Evolutionary conservation across 2,888 invertebrate genomes (phyloP).

Genomic region (Apantesis nais): DNA sequence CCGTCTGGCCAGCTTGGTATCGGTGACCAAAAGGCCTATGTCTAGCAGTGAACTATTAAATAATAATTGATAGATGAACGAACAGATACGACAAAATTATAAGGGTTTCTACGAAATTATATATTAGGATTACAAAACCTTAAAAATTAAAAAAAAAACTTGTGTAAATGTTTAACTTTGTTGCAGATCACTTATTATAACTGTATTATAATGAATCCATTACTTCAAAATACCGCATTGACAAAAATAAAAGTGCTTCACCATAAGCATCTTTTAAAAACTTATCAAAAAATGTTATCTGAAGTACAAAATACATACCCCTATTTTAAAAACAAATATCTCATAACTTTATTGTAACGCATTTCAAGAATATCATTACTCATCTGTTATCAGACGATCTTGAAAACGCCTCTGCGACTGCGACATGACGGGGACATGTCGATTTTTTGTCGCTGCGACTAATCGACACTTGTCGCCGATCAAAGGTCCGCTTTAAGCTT

Average conservation of each 20-base stretch:
- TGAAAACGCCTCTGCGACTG: conserved; percentile 60
- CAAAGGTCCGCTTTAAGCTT: conserved; percentile 57
- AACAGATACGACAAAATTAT: neutral
- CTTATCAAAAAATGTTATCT: conserved; percentile 18
- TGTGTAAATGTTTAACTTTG: neutral
- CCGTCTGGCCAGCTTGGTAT: no score
- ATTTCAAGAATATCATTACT: conserved; percentile 71
- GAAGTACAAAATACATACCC: conserved; percentile 14
- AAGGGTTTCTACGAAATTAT: no score
- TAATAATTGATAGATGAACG: neutral
- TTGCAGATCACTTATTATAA: neutral
- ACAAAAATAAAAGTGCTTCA: conserved; percentile 5
- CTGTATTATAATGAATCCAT: neutral
- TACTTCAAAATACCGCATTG: neutral
- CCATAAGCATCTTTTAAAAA: conserved; percentile 4
- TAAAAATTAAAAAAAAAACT: neutral
- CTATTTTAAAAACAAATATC: conserved; percentile 38
- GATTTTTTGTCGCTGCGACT: conserved; percentile 69
- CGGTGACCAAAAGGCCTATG: no score
- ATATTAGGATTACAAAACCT: neutral
- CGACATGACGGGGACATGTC: conserved; percentile 76
- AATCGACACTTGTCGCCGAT: conserved; percentile 74
- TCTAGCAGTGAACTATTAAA: no score
- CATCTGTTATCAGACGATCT: conserved; percentile 70
- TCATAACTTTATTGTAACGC: conserved; percentile 41